Base-by-base conservation (phyloP, 2,888 invertebrate genomes). In the Aquatica leii region DNA sequence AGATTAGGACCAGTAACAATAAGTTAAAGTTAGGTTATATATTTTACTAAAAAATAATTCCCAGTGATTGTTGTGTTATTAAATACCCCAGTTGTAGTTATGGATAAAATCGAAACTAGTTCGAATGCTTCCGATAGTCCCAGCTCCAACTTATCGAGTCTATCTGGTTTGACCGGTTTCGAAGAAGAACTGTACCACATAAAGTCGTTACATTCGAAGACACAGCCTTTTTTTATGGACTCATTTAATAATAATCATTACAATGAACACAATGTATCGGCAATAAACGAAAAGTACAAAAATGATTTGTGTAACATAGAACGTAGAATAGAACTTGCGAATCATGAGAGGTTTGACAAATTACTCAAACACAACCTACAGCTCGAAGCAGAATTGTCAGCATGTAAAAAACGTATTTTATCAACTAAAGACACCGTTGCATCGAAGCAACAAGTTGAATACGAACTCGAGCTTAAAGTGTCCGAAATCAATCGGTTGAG, bases 161-260 rank as follows among this genome's bases (percentile, higher is more conserved):
- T 62, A 14, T 67, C 67, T 2, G 61, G 67, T 8, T 17, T 67
- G 12, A 64, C 64, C 11, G 63, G 63, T 5, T 66, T 60, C 20
- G 67, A 67, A 50, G 64, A 67, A 9, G 67, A 67, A 24, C 31
- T 67, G 2, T 58, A 49, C 18, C 43, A 53, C 17, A 37, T 67
- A 6, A 60, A 57, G 34, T 12, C 56, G 14, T 12, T 66, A 1
- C 31, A 24, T 24, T 9, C 14, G 2, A 58, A 59, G 9, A 14
- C 11, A 14, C 21, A 35, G 11, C 24, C 24, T 24, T 24, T 24
- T 6, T 17, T 31, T 21, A 14, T 18, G 41, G 4, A 12, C 24
- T 24, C 18, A n/a, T 0, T 4, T 21, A 2, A 18, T 9, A 9
- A 37, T 31, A 18, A 2, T 6, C 11, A 5, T 14, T 11, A 14